phyloP scores from a whole-genome alignment of 2,888 invertebrate species.

The Cephus spinipes region DNA sequence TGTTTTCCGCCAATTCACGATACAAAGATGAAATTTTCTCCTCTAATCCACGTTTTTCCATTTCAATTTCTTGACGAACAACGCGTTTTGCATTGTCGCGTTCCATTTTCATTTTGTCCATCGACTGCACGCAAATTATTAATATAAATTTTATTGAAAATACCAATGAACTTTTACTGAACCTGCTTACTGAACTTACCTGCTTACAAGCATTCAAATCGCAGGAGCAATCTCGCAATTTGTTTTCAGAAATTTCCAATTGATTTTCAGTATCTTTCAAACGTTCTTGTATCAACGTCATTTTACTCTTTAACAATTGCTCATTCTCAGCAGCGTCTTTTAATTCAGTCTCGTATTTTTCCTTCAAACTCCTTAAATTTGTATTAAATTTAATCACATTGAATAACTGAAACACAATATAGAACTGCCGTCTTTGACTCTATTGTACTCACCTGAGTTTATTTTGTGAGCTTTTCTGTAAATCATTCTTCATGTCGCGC shows the following conservation, averaged over 20 bases:
- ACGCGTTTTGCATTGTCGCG: conserved; percentile 71
- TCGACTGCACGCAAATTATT: conserved; percentile 56
- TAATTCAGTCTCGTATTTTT: conserved; percentile 81
- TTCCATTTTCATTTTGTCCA: conserved; percentile 70
- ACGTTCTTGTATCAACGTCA: conserved; percentile 75
- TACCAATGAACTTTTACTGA: conserved; percentile 8
- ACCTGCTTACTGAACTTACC: conserved; percentile 60
- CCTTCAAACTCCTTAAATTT: conserved; percentile 75
- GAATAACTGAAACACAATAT: neutral
- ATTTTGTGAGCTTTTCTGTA: conserved; percentile 73
- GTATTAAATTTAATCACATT: conserved; percentile 6
- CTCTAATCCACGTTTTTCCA: conserved; percentile 73
- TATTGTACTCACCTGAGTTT: conserved; percentile 60
- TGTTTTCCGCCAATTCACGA: conserved; percentile 71
- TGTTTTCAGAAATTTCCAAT: conserved; percentile 71
- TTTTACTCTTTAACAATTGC: conserved; percentile 75
- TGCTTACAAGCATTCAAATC: conserved; percentile 76
- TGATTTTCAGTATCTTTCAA: conserved; percentile 76
- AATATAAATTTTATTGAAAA: conserved; percentile 10
- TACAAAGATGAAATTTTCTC: conserved; percentile 66
- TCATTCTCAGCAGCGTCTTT: conserved; percentile 76
- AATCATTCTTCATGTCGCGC: conserved; percentile 68
- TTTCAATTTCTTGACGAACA: conserved; percentile 74
- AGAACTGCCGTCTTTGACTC: neutral
- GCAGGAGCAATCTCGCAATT: conserved; percentile 75